These are phyloP conservation scores for Cinclus cinclus DNA, from an alignment of 2,113 vertebrate genomes.

Conservation along the genomic window DNA sequence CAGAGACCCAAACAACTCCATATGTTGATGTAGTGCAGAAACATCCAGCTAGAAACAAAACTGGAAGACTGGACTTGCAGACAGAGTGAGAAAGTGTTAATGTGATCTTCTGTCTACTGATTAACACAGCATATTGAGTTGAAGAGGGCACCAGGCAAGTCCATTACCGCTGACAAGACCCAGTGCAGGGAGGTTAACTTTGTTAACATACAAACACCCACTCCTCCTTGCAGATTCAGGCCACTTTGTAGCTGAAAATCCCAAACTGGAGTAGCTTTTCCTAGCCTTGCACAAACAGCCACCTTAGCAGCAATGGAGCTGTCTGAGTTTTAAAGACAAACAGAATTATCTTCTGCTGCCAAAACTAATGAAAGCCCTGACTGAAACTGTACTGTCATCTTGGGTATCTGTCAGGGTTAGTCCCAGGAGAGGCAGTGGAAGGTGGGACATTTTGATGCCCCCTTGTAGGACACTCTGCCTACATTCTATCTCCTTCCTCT, in stretches of 20 bases:
- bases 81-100: conserved; percentile 26
- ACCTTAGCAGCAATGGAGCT: not conserved
- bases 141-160: conserved; percentile 49
- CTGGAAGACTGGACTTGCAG: not conserved
- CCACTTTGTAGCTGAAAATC: not conserved
- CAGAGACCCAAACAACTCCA: not conserved
- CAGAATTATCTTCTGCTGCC: not conserved
- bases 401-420: not conserved
- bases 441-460: not conserved
- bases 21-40: conserved; percentile 27
- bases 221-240: not conserved
- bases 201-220: conserved; percentile 13
- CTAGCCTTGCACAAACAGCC: not conserved
- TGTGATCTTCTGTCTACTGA: conserved; percentile 19
- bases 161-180: not conserved
- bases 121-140: not conserved
- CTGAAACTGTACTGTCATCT: not conserved
- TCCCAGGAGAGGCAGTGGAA: not conserved
- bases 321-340: not conserved
- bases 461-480: not conserved
- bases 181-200: not conserved
- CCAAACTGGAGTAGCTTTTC: not conserved
- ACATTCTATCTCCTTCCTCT: not conserved
- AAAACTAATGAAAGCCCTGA: not conserved
- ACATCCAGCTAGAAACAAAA: conserved; percentile 4